These are phyloP conservation scores for Acinonyx jubatus DNA, from an alignment of 2,113 vertebrate species.

Conservation along the genomic window DNA sequence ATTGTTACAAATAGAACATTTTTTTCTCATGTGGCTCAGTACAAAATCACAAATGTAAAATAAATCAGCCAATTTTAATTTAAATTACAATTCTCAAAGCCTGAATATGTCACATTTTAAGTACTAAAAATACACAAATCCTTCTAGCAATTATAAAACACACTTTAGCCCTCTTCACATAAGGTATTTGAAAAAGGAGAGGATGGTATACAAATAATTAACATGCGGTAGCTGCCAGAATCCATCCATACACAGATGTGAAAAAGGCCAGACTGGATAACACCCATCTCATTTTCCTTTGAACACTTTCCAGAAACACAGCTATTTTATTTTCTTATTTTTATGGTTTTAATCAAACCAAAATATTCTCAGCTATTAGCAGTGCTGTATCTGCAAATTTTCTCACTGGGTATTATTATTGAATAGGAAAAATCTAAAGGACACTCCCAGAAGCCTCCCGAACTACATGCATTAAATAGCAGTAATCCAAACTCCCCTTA, in stretches of 20 bases:
- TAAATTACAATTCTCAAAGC: neutral
- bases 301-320: neutral
- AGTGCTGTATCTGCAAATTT: neutral
- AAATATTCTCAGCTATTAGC: neutral
- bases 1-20: neutral
- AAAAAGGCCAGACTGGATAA: neutral
- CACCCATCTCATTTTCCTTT: neutral
- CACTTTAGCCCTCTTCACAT: neutral
- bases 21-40: neutral
- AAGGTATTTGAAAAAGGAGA: neutral
- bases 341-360: neutral
- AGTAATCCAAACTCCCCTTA: neutral
- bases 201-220: neutral
- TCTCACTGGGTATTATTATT: neutral
- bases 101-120: neutral
- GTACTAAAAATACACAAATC: neutral
- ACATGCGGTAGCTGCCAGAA: accelerated
- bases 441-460: neutral
- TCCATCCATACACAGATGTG: neutral
- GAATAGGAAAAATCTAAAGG: neutral
- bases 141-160: neutral
- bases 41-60: neutral
- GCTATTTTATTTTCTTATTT: neutral
- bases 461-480: neutral
- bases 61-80: neutral